Conservation (phyloP, 30 jellyfish, hydroid and myxozoan genomes). For the Catostylus mosaicus region DNA sequence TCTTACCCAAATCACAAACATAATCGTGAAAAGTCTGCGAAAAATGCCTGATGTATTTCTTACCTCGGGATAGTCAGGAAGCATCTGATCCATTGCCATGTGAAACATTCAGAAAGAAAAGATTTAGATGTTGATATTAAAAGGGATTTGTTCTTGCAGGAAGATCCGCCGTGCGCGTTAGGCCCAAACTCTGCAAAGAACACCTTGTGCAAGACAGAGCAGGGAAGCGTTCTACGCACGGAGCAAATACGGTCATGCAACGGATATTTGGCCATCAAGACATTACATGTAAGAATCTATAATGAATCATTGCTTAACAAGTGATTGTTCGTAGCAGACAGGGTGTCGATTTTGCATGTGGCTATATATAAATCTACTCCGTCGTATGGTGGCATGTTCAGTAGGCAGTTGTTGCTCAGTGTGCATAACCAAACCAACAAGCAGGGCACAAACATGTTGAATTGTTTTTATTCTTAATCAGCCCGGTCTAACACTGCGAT, state of each 20-base stretch:
- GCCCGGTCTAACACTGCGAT: no score
- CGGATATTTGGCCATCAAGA: conserved; percentile 10
- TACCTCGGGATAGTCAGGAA: conserved; percentile 97
- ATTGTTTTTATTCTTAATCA: not conserved
- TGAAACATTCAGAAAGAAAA: not conserved
- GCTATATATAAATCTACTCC: conserved; percentile 48
- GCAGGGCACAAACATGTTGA: conserved; percentile 36
- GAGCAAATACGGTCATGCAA: conserved; percentile 8
- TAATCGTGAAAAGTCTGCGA: not conserved
- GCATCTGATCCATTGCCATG: conserved; percentile 88
- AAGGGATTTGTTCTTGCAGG: not conserved
- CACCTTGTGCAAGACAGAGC: conserved; percentile 9
- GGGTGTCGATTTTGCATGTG: conserved; percentile 60
- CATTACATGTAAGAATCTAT: conserved; percentile 17
- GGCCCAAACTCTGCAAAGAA: not conserved
- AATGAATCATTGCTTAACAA: conserved; percentile 21
- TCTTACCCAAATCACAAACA: conserved; percentile 9
- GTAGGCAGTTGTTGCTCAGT: not conserved
- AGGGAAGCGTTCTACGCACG: not conserved
- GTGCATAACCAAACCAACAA: conserved; percentile 56
- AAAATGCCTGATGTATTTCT: not conserved
- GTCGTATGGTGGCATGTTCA: conserved; percentile 32
- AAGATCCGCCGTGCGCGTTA: not conserved
- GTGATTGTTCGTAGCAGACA: conserved; percentile 39
- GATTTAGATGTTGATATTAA: no score